Evolutionary conservation across 2,888 invertebrate genomes (phyloP).

Genomic region (Sphaerophoria rueppellii): DNA sequence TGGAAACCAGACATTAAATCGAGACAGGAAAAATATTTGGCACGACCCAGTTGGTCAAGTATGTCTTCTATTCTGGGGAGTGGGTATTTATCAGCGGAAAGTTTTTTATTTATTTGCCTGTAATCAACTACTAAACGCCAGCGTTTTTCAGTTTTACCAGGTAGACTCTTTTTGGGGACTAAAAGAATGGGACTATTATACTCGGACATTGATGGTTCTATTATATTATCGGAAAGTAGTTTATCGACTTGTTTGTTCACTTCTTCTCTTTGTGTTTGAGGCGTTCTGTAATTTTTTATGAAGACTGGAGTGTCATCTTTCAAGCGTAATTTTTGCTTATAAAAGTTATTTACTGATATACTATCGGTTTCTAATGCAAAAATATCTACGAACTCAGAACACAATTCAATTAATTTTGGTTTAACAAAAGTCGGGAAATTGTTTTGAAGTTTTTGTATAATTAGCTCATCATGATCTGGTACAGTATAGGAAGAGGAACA

Average conservation of each 20-base stretch:
- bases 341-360: conserved; percentile 74
- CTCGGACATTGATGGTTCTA: conserved; percentile 68
- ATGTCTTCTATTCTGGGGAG: conserved; percentile 34
- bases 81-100: conserved; percentile 30
- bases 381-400: conserved; percentile 2
- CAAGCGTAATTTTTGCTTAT: conserved; percentile 70
- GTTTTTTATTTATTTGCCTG: conserved; percentile 11
- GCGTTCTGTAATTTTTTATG: conserved; percentile 74
- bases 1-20: conserved; percentile 28
- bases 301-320: conserved; percentile 68
- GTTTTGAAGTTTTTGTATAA: conserved; percentile 13
- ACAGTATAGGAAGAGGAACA: background rate
- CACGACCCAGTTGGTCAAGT: conserved; percentile 16
- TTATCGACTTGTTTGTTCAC: conserved; percentile 67
- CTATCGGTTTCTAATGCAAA: conserved; percentile 20
- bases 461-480: conserved; percentile 1
- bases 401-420: background rate
- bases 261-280: conserved; percentile 69
- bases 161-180: conserved; percentile 70
- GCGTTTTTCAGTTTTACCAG: conserved; percentile 17
- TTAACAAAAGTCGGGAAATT: conserved; percentile 14
- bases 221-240: conserved; percentile 61
- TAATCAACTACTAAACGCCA: conserved; percentile 44
- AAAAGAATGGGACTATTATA: conserved; percentile 74
- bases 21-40: conserved; percentile 26